Evolutionary conservation across 2,888 invertebrate species (phyloP).

Genomic region (Chalcosyrphus nemorum): DNA sequence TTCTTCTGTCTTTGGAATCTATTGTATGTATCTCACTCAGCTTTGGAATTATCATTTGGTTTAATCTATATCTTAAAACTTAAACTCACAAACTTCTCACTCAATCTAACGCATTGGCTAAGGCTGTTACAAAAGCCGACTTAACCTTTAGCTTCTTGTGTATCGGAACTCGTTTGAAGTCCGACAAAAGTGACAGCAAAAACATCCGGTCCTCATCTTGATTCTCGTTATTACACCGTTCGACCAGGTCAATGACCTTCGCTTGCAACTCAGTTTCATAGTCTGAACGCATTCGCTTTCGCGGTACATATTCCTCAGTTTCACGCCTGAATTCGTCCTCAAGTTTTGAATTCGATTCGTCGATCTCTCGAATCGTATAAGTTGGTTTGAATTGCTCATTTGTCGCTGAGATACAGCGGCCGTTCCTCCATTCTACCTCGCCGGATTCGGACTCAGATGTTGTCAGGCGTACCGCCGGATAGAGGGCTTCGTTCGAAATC

Average conservation of each 20-base stretch:
- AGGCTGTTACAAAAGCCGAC: slow-evolving; percentile 73
- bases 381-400: background rate
- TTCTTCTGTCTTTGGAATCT: slow-evolving; percentile 29
- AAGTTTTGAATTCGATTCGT: background rate
- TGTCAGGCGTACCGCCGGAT: slow-evolving; percentile 56
- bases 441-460: slow-evolving; percentile 31
- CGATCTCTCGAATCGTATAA: slow-evolving; percentile 31
- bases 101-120: slow-evolving; percentile 67
- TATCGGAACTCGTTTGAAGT: slow-evolving; percentile 73
- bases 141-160: slow-evolving; percentile 74
- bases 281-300: slow-evolving; percentile 16
- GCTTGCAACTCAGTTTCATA: slow-evolving; percentile 29
- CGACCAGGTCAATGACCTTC: slow-evolving; percentile 38
- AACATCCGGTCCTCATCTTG: slow-evolving; percentile 75
- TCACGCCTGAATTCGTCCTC: background rate
- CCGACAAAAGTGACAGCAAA: slow-evolving; percentile 74
- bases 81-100: background rate
- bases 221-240: slow-evolving; percentile 60
- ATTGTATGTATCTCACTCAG: slow-evolving; percentile 45
- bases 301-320: background rate
- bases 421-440: slow-evolving; percentile 56
- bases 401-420: slow-evolving; percentile 6
- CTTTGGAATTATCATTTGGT: slow-evolving; percentile 35
- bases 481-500: slow-evolving; percentile 36
- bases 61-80: background rate